phyloP scores from a whole-genome alignment of 2,113 vertebrate species.

The Pyxicephalus adspersus region DNA sequence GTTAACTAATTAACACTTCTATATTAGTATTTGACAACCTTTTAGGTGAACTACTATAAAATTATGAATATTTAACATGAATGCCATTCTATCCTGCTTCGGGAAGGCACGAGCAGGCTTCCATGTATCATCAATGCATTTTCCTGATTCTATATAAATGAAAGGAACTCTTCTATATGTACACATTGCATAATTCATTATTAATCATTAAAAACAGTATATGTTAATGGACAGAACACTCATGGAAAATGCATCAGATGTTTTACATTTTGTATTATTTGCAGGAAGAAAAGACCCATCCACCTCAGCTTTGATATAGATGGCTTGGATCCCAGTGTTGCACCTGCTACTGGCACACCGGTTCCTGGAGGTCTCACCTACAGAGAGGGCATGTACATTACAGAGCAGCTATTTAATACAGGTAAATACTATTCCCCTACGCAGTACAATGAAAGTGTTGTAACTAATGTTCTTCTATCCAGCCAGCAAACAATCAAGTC shows the following conservation, averaged over 20 bases:
- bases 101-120: constrained; percentile 77
- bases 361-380: constrained; percentile 83
- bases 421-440: constrained; percentile 65
- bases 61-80: neutral
- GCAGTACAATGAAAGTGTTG: too few relatives aligned
- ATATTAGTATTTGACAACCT: too few relatives aligned
- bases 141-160: constrained; percentile 52
- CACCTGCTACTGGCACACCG: constrained; percentile 84
- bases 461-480: too few relatives aligned
- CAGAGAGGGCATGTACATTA: constrained; percentile 86
- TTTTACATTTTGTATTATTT: neutral
- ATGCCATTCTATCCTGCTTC: constrained; percentile 60
- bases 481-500: too few relatives aligned
- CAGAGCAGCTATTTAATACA: constrained; percentile 85
- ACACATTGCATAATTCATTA: neutral
- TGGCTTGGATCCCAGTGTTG: constrained; percentile 81
- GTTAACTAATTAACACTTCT: too few relatives aligned
- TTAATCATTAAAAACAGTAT: neutral
- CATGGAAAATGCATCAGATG: neutral
- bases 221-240: neutral
- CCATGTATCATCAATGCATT: constrained; percentile 64
- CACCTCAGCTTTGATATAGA: constrained; percentile 89
- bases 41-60: too few relatives aligned
- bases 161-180: neutral
- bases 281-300: constrained; percentile 82